Percentiles rank a stretch among this genome's conserved stretches.
phyloP scores from a whole-genome alignment of 37 sponge, comb jelly and placozoan species.

The Corticium candelabrum region DNA sequence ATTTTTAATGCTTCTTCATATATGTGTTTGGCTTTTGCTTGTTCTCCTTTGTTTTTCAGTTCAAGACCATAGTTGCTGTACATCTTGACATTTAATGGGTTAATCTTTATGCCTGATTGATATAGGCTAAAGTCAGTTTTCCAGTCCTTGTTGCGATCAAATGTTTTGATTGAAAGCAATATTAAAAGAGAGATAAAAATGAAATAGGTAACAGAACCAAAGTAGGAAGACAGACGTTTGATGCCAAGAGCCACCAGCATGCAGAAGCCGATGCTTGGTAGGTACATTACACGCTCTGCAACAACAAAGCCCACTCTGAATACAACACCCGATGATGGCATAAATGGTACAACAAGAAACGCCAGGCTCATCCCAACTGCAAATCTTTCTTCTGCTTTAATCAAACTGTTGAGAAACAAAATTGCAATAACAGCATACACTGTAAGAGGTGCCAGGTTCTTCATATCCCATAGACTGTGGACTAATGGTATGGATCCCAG shows the following conservation, averaged over 20 bases:
- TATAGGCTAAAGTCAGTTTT: conserved; percentile 53
- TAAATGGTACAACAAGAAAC: conserved; percentile 59
- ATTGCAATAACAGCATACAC: conserved; percentile 25
- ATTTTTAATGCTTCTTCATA: conserved; percentile 51
- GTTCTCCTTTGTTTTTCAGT: conserved; percentile 36
- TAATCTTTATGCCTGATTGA: conserved; percentile 61
- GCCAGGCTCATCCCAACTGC: conserved; percentile 46
- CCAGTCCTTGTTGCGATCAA: conserved; percentile 73
- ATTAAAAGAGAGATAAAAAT: conserved; percentile 17
- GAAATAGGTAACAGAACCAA: not conserved
- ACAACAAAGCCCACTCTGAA: conserved; percentile 81
- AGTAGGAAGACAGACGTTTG: not conserved
- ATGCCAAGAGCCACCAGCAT: conserved; percentile 53
- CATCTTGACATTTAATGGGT: conserved; percentile 70
- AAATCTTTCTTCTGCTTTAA: conserved; percentile 11
- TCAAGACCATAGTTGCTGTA: conserved; percentile 82
- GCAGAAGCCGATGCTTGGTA: conserved; percentile 75
- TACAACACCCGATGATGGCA: conserved; percentile 64
- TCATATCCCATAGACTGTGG: conserved; percentile 30
- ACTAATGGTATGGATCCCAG: conserved; percentile 66
- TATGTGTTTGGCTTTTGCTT: conserved; percentile 39
- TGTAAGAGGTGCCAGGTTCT: conserved; percentile 39
- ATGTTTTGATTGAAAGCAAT: conserved; percentile 38
- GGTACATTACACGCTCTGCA: conserved; percentile 79
- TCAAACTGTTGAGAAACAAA: conserved; percentile 11